phyloP scores from a whole-genome alignment of 2,113 vertebrate species.

The Microtus montanus region DNA sequence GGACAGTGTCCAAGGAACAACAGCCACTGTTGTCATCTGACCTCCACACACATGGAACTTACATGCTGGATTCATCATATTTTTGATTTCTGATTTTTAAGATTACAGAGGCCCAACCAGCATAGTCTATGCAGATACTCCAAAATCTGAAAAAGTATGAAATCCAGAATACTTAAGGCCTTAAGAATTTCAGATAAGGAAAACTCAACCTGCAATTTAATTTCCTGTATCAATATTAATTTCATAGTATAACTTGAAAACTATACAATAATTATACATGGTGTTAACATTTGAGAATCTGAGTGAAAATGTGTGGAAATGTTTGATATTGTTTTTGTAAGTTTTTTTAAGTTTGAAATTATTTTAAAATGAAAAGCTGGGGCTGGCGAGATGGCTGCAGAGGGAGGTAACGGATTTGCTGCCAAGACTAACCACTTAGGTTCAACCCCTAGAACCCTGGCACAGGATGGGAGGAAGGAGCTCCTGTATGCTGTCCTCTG shows the following conservation, averaged over 20 bases:
- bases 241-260: not conserved
- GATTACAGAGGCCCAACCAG: not conserved
- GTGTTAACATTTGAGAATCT: not conserved
- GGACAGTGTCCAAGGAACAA: no score
- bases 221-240: slow-evolving; percentile 16
- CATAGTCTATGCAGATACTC: not conserved
- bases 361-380: slow-evolving; percentile 13
- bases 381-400: not conserved
- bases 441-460: not conserved
- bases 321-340: not conserved
- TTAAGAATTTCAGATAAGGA: not conserved
- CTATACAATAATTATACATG: not conserved
- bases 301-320: not conserved
- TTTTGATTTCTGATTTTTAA: not conserved
- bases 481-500: not conserved
- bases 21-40: not conserved
- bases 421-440: no score
- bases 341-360: slow-evolving; percentile 16
- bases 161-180: not conserved
- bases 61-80: not conserved
- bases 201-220: not conserved
- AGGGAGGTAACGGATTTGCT: not conserved
- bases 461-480: not conserved
- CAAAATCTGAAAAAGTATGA: not conserved
- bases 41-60: not conserved